Evolutionary conservation across 2,797 vertebrate genomes (phyloP), one percentile per base, ranked within the genome.

Genomic region (Dipus sagitta): DNA sequence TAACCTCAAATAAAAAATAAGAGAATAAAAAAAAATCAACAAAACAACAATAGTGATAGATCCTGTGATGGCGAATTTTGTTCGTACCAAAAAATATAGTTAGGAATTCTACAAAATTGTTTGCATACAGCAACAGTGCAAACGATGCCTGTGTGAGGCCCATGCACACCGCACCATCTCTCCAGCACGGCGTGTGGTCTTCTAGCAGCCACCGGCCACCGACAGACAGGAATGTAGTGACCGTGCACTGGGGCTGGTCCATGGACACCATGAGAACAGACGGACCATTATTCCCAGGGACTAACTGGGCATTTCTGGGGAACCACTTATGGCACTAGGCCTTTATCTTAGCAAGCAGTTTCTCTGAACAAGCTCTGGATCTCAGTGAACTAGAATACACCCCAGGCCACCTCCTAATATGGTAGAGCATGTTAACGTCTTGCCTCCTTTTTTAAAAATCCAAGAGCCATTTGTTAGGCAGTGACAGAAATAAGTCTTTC

Each of bases 131-230:
- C 15, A 23, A 67, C 78, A 54, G 90, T 74, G 67, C 54, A 38
- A 30, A 58, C 0, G 58, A 38, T 38, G 7, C 24, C 58, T 2
- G 4, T 1, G 38, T 23, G 52, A 17, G 26, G 28, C 18, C 72
- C 1, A 4, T 0, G 6, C 1, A 3, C 6, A 24, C 8, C 2
- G 0, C 8, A 24, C 8, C 2, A 0, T 6, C 15, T 68, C 75
- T 28, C 21, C 89, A 13, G 0, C 0, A 26, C 11, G 42, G 79
- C 1, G 8, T 7, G 17, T 9, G 30, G 0, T 89, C 77, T 24
- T 81, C 71, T 58, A 38, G 79, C 65, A 91, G 86, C 78, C 52
- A 30, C 38, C 30, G 26, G 34, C 47, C 47, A 47, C 5, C 47
- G 1, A 47, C 13, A 13, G 47, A 52, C n/a, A 90, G 32, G 52